Evolutionary conservation across 2,113 vertebrate species (phyloP), one percentile per base, ranked within the genome.

Genomic region (Manacus vitellinus): DNA sequence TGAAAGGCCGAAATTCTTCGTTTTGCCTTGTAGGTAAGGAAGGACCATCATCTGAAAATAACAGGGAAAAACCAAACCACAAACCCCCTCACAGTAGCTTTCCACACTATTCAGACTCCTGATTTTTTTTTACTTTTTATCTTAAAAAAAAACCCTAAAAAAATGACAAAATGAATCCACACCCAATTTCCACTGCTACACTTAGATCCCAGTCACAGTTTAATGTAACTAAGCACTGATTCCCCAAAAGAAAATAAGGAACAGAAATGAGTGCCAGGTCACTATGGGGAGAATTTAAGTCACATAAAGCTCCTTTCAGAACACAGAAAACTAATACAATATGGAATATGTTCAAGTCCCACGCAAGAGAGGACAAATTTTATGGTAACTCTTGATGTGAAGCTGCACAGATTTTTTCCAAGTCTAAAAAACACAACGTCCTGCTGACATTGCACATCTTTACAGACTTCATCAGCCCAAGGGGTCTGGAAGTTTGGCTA

Each of bases 1-100:
- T 99, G 98, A 99, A 99, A 73, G 99, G 99, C 80, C 99, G 99
- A 89, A 99, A 99, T 96, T 99, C 99, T 96, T 99, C 99, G 3
- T 99, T 99, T 98, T 99, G 99, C 97, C 99, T 99, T 95, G 99
- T 99, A 3, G 99, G 99, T 93, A 99, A 98, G 39, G 99, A 98
- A 88, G 99, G 99, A 54, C 99, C 99, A 5, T 99, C 99, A 92
- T 99, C 99, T 99, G 94, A 27, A 96, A 92, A 89, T 46, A 49
- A 43, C 11, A 85, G 7, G 55, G 43, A 31, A 35, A 74, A 68
- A 46, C 14, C 23, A 76, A 49, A 39, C 52, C 77, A 93, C 61
- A 96, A 79, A 76, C 54, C 28, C 56, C n/a, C 58, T 88, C 66
- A 85, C 14, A 47, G 37, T 41, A 14, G 41, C 22, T 81, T 74